phyloP scores from a whole-genome alignment of 2,797 vertebrate genomes.

The Megaceryle alcyon region DNA sequence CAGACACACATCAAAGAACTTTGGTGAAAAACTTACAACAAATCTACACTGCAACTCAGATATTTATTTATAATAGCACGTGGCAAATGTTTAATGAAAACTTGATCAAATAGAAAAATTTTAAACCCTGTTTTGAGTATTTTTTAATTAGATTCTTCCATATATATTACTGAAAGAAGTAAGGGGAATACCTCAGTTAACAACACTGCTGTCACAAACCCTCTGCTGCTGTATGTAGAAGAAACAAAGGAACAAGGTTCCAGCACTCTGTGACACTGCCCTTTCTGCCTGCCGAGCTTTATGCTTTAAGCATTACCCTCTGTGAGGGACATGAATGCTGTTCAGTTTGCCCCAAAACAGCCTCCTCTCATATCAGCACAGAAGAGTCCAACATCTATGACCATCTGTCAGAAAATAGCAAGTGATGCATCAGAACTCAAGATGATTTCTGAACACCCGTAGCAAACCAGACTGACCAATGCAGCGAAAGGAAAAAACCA shows the following conservation, averaged over 20 bases:
- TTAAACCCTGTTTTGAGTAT: too few species aligned
- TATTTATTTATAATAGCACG: fast-evolving
- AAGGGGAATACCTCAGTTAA: neutral
- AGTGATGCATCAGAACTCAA: neutral
- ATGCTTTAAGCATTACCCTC: neutral
- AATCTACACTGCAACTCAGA: neutral
- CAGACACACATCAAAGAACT: neutral
- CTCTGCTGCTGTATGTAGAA: neutral
- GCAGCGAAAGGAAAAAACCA: neutral
- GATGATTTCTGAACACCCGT: neutral
- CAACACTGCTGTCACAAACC: neutral
- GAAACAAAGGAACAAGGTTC: neutral
- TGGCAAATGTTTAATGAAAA: neutral
- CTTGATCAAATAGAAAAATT: neutral
- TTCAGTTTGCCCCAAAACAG: neutral
- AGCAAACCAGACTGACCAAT: neutral
- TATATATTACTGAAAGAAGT: neutral
- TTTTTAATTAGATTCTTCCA: too few species aligned
- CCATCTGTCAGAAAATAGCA: neutral
- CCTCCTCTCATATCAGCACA: neutral
- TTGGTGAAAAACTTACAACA: neutral
- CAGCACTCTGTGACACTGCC: neutral
- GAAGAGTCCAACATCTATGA: neutral
- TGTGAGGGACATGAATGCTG: neutral
- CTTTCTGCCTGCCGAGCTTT: neutral